Base-by-base conservation (phyloP, 2,888 invertebrate species). In the Archaeoteleia sp. region DNA sequence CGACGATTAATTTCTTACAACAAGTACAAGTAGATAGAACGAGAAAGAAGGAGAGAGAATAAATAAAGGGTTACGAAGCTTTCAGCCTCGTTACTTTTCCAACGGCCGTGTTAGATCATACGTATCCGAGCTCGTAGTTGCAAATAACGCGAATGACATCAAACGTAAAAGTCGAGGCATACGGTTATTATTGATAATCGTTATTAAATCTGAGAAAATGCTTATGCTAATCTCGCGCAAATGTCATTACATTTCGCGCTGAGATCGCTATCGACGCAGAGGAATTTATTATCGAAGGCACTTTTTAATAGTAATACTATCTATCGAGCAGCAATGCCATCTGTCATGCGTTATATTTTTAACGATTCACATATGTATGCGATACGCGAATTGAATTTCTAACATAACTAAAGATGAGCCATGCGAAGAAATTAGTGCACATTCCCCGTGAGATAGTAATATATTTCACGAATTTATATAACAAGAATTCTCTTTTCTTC, bases 201-300 rank as follows among this genome's bases (percentile, higher is more conserved):
- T 54, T 55, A 68, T 63, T 68, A 68, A 63, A 63, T 40, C 54
- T 40, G 20, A 68, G 58, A 63, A 63, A 68, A 58, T 40, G 45
- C 42, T 58, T 60, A 63, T 60, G 60, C 63, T 55, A 55, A 68
- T 68, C 61, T 48, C 60, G 40, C 34, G 48, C 65, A 53, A 65
- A 61, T 69, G 65, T 62, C 65, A 69, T 66, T 65, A 48, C 48
- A 17, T 37, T 53, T 45, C 45, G 12, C n/a, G 5, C 23, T 8
- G 29, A 55, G 69, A 69, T 69, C 32, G 53, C 57, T 66, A 69
- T 69, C 69, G 25, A 15, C 14, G 25, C 48, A n/a, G 17, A 32
- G 53, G 53, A 61, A 69, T 69, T 69, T 55, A 69, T 69, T 57
- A 57, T 61, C 55, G 53, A 40, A 65, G 60, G 13, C 12, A 51